A percentile compares a stretch with the other conserved stretches of the same genome.
phyloP scores from a whole-genome alignment of 2,888 invertebrate species.

The Lingula anatina region DNA sequence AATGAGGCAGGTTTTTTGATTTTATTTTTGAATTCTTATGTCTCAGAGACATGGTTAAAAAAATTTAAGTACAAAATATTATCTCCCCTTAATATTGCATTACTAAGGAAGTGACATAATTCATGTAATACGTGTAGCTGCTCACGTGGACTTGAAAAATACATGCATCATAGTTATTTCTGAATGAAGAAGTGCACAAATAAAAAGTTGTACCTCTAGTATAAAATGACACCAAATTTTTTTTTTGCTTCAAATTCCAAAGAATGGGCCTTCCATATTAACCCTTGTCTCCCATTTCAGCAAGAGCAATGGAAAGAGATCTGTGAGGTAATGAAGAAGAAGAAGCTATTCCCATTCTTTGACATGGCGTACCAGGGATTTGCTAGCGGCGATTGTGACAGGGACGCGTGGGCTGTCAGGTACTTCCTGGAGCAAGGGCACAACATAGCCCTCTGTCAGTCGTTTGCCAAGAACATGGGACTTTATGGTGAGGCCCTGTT shows the following conservation, averaged over 20 bases:
- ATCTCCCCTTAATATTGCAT: too few relatives aligned
- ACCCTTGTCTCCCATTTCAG: too few relatives aligned
- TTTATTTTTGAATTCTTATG: too few relatives aligned
- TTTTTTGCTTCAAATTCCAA: too few relatives aligned
- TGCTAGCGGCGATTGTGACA: conserved; percentile 68
- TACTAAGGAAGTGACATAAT: too few relatives aligned
- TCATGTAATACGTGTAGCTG: too few relatives aligned
- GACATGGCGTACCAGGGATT: conserved; percentile 93
- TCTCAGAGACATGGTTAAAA: too few relatives aligned
- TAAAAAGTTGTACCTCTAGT: too few relatives aligned
- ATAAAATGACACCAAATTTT: not conserved
- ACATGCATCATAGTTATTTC: too few relatives aligned
- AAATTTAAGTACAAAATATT: too few relatives aligned
- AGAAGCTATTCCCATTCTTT: conserved; percentile 82
- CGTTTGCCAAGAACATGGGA: conserved; percentile 98
- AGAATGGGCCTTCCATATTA: not conserved
- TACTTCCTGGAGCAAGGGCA: conserved; percentile 85
- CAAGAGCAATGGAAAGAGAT: conserved; percentile 86
- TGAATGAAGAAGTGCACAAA: too few relatives aligned
- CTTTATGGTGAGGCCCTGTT: conserved; percentile 59
- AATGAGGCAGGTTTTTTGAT: not conserved
- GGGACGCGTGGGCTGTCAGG: conserved; percentile 84
- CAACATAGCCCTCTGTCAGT: conserved; percentile 80
- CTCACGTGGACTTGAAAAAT: too few relatives aligned
- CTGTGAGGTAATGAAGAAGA: conserved; percentile 67